Conservation (phyloP, 1,140 invertebrate species). For the Nephotettix cincticeps region DNA sequence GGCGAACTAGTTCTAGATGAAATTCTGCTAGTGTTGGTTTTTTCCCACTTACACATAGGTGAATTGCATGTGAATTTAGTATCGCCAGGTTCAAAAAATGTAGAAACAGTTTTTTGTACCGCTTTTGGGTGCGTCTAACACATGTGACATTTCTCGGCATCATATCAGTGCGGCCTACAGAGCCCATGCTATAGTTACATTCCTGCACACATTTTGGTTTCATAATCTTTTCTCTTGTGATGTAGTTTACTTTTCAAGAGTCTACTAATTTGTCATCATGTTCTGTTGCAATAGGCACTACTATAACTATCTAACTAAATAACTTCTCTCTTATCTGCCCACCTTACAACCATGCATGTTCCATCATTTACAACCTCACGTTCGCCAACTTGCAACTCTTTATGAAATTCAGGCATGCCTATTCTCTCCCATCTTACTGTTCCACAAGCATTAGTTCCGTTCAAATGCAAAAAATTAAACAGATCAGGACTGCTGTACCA, state of each 20-base stretch:
- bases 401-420: slow-evolving; percentile 41
- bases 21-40: slow-evolving; percentile 12
- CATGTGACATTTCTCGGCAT: slow-evolving; percentile 41
- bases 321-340: slow-evolving; percentile 42
- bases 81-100: slow-evolving; percentile 38
- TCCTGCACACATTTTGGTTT: slow-evolving; percentile 46
- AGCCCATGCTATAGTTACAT: slow-evolving; percentile 47
- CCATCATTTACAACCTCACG: slow-evolving; percentile 32
- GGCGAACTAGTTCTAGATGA: slow-evolving; percentile 22
- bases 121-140: slow-evolving; percentile 44
- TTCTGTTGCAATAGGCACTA: slow-evolving; percentile 42
- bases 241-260: slow-evolving; percentile 29
- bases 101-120: slow-evolving; percentile 47
- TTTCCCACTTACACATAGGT: slow-evolving; percentile 16
- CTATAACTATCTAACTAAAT: no score
- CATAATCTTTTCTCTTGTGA: slow-evolving; percentile 20
- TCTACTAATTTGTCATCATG: slow-evolving; percentile 37
- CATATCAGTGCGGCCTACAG: slow-evolving; percentile 45
- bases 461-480: slow-evolving; percentile 36
- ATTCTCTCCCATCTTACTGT: slow-evolving; percentile 39
- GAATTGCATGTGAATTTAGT: slow-evolving; percentile 18
- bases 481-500: slow-evolving; percentile 41
- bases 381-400: slow-evolving; percentile 41
- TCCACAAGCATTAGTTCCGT: slow-evolving; percentile 40
- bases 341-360: slow-evolving; percentile 42